Base-by-base conservation (phyloP, 1,140 invertebrate species). In the Drosophila kohkoa region DNA sequence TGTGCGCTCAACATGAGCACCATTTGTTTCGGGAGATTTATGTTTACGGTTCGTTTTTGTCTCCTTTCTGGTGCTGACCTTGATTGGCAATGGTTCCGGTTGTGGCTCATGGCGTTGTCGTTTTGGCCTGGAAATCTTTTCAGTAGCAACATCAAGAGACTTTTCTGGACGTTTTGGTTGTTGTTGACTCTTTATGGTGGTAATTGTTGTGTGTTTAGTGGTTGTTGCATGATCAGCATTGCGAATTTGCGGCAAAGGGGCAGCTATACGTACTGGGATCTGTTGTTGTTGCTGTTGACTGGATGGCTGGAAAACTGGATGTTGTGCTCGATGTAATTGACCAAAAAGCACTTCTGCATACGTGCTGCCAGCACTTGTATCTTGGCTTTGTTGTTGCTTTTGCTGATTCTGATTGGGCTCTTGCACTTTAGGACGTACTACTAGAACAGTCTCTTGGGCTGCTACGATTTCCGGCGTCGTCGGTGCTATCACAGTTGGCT, bases 241-340 rank as follows among this genome's bases (percentile, higher is more conserved):
- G 30, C 77, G 79, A 13, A 68, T 51, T 72, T 72, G 64, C 55
- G 73, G 71, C 15, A 82, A 68, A 32, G 88, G 65, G 28, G 76
- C 73, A 54, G 77, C 78, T 6, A 90, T 48, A 66, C 93, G 93
- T 79, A 92, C 88, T 72, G 75, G 92, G 45, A 93, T 77, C 25
- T 72, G 82, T 68, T 82, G 58, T 70, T 91, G 92, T 30, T 67
- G 81, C 60, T 85, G 63, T 69, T 89, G 92, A 93, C 93, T 94
- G 94, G 94, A 94, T 94, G 94, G 94, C 94, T 94, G 94, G 91
- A 91, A 92, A 90, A 76, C 79, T 77, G 76, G 69, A 68, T 83
- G 59, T 54, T 81, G 60, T 57, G 85, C 63, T 74, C 64, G 72
- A 62, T 91, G 82, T 65, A 82, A 83, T 73, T 90, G 75, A 65